These are phyloP conservation scores for Scelioninae gen. 1 DNA, from an alignment of 2,888 invertebrate genomes.

Conservation along the genomic window DNA sequence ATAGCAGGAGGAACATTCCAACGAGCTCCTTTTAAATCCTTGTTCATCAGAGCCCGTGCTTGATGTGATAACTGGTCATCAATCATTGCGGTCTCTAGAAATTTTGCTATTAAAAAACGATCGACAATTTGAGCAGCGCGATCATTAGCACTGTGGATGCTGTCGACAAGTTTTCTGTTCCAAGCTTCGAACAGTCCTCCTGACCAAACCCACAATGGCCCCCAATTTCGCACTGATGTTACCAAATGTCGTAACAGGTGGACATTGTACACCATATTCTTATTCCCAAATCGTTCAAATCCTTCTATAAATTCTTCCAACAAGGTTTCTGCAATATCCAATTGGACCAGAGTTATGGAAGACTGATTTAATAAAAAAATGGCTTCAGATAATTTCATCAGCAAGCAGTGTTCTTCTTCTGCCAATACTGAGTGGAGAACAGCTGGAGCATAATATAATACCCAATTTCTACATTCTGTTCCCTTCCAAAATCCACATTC, in stretches of 20 bases:
- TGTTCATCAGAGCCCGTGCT: slow-evolving; percentile 2
- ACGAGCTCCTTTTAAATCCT: slow-evolving; percentile 4
- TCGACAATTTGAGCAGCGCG: slow-evolving; percentile 35
- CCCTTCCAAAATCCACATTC: slow-evolving; percentile 39
- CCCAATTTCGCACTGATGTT: slow-evolving; percentile 33
- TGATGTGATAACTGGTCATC: background rate
- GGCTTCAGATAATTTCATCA: slow-evolving; percentile 31
- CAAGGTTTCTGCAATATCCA: slow-evolving; percentile 25
- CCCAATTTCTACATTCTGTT: slow-evolving; percentile 54
- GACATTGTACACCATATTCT: slow-evolving; percentile 29
- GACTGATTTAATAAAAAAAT: slow-evolving; percentile 24
- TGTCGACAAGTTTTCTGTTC: slow-evolving; percentile 16
- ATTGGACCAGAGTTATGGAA: slow-evolving; percentile 27
- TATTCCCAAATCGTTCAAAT: slow-evolving; percentile 33
- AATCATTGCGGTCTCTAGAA: background rate
- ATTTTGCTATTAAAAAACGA: slow-evolving; percentile 31
- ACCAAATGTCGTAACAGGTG: slow-evolving; percentile 34
- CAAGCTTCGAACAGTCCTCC: slow-evolving; percentile 23
- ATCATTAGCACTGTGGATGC: slow-evolving; percentile 34
- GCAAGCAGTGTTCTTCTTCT: background rate
- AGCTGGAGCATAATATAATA: slow-evolving; percentile 30
- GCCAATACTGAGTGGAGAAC: slow-evolving; percentile 11
- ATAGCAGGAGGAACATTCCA: slow-evolving; percentile 24
- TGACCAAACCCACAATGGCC: slow-evolving; percentile 38
- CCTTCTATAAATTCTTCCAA: slow-evolving; percentile 28